These are phyloP conservation scores for Sinohyriopsis cumingii DNA, from an alignment of 2,888 invertebrate genomes.

Conservation along the genomic window DNA sequence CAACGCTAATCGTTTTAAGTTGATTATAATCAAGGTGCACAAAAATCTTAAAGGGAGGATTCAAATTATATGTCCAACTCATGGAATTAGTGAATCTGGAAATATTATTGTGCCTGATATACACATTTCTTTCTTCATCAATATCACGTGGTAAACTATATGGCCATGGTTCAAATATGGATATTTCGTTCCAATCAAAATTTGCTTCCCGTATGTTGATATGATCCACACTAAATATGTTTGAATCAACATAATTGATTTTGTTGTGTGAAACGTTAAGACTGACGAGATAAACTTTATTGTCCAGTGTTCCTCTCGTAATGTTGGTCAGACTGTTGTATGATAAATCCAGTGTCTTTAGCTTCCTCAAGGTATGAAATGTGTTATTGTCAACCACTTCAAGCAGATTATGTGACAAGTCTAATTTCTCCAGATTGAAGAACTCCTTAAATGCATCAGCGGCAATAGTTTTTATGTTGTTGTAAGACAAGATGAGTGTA, in stretches of 20 bases:
- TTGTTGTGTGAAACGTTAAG: conserved; percentile 8
- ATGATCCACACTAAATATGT: conserved; percentile 2
- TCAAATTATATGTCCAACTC: conserved; percentile 38
- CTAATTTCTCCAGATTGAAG: conserved; percentile 11
- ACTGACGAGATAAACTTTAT: conserved; percentile 5
- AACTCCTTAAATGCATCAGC: conserved; percentile 12
- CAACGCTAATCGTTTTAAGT: conserved; percentile 3
- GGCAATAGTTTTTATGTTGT: conserved; percentile 1
- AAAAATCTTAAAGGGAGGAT: conserved; percentile 24
- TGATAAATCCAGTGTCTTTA: conserved; percentile 11
- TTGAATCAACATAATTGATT: conserved; percentile 5
- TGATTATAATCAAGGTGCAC: conserved; percentile 30
- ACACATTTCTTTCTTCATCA: conserved; percentile 16
- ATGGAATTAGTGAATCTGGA: conserved; percentile 26
- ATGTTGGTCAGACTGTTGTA: conserved; percentile 9
- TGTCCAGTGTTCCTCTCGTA: conserved; percentile 9
- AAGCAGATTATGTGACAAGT: conserved; percentile 24
- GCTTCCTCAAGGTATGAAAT: conserved; percentile 18
- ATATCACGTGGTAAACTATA: conserved; percentile 15
- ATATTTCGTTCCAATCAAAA: conserved; percentile 17
- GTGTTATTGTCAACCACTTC: conserved; percentile 15
- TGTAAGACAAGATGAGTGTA: too few species aligned
- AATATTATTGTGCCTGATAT: conserved; percentile 30
- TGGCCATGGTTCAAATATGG: conserved; percentile 42
- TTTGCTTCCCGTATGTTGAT: too few species aligned